A percentile compares a stretch with the other conserved stretches of the same genome.
phyloP scores from a whole-genome alignment of 2,888 invertebrate genomes.

The Pelosia muscerda region DNA sequence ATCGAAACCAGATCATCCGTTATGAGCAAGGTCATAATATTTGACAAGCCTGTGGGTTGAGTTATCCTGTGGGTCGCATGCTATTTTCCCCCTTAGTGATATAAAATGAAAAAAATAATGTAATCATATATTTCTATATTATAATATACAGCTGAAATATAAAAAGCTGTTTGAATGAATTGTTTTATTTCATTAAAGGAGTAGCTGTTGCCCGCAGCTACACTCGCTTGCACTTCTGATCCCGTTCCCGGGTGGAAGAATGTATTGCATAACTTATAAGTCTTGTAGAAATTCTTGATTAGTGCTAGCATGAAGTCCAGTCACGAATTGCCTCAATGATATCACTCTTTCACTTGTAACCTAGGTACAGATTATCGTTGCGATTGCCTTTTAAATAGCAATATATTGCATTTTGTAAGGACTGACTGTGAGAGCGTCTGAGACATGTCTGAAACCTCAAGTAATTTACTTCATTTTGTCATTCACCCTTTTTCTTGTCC shows the following conservation, averaged over 20 bases:
- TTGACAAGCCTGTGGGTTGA: background rate
- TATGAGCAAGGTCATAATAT: background rate
- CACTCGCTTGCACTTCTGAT: too few species aligned
- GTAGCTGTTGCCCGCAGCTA: too few species aligned
- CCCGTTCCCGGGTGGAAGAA: too few species aligned
- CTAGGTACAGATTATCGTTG: too few species aligned
- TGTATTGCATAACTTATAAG: too few species aligned
- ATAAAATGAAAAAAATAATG: background rate
- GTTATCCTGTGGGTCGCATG: background rate
- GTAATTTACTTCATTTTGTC: background rate
- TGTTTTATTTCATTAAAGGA: too few species aligned
- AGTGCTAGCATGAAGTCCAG: too few species aligned
- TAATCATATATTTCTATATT: background rate
- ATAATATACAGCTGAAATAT: background rate
- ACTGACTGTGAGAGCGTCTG: background rate
- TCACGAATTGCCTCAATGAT: too few species aligned
- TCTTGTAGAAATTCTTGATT: too few species aligned
- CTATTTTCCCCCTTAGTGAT: background rate
- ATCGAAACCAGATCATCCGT: slow-evolving; percentile 4
- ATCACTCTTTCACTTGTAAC: too few species aligned
- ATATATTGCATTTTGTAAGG: background rate
- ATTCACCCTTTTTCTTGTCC: background rate
- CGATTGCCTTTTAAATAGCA: background rate
- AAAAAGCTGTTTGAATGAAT: background rate
- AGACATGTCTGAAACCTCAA: background rate